These are phyloP conservation scores for Tyrannus savana DNA, from an alignment of 2,113 vertebrate genomes.

Conservation along the genomic window DNA sequence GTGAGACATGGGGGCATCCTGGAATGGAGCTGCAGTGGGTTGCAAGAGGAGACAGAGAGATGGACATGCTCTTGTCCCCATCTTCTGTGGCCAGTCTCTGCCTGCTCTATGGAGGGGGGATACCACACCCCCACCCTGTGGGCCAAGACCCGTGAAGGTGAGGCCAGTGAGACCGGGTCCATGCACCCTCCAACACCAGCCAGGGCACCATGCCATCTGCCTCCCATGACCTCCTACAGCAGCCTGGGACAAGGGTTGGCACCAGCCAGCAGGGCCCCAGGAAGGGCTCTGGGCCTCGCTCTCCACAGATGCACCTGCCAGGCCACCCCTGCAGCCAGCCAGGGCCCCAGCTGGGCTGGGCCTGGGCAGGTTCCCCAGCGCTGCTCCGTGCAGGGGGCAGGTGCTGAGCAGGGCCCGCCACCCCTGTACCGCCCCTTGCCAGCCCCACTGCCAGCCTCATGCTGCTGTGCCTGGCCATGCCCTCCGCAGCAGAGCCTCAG, in stretches of 20 bases:
- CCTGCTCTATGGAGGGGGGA: background rate
- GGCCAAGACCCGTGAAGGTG: slow-evolving; percentile 30
- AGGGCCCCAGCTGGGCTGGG: slow-evolving; percentile 52
- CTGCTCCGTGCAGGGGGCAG: background rate
- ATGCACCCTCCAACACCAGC: slow-evolving; percentile 22
- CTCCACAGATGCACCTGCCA: background rate
- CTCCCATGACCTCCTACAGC: background rate
- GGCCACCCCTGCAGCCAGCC: background rate
- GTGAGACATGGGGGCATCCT: slow-evolving; percentile 52
- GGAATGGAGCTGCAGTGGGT: background rate
- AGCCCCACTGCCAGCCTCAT: background rate
- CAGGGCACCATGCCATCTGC: slow-evolving; percentile 23
- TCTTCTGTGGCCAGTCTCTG: background rate
- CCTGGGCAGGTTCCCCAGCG: background rate
- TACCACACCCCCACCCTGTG: background rate
- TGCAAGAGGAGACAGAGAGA: background rate
- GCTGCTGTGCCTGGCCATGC: background rate
- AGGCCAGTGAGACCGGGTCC: slow-evolving; percentile 19
- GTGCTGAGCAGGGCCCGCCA: background rate
- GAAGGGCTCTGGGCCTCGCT: background rate
- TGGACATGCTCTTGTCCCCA: background rate
- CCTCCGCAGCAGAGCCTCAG: background rate
- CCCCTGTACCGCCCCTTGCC: background rate
- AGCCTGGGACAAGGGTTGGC: background rate
- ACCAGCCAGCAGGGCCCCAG: background rate